A percentile compares a stretch with the other conserved stretches of the same genome.
Evolutionary conservation across 2,888 invertebrate species (phyloP).

Genomic region (Trichogramma dendrolimi): DNA sequence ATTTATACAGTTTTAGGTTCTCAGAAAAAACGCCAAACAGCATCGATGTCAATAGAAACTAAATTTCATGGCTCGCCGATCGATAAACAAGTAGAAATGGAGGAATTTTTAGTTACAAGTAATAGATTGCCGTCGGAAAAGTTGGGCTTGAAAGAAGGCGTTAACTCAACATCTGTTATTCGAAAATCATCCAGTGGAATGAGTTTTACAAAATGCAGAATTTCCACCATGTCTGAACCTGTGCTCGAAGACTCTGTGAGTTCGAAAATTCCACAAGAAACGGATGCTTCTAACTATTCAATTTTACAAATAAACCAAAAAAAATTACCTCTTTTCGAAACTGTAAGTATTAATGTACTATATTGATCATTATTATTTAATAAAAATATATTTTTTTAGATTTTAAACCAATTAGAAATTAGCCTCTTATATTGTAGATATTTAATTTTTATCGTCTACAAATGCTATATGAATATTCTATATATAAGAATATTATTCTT

Average conservation of each 20-base stretch:
- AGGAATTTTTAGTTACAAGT: slow-evolving; percentile 54
- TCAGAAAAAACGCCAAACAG: slow-evolving; percentile 53
- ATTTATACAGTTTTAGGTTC: slow-evolving; percentile 42
- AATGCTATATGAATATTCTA: too few species aligned
- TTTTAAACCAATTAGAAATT: too few species aligned
- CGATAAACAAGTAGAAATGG: slow-evolving; percentile 54
- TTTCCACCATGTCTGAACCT: slow-evolving; percentile 55
- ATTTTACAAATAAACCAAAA: slow-evolving; percentile 49
- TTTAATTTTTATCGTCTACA: too few species aligned
- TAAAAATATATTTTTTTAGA: too few species aligned
- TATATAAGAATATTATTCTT: too few species aligned
- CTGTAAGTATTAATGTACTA: slow-evolving; percentile 35
- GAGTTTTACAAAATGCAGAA: slow-evolving; percentile 69
- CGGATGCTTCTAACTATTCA: slow-evolving; percentile 58
- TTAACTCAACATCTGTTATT: slow-evolving; percentile 36
- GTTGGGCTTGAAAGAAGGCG: slow-evolving; percentile 41
- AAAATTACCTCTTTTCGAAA: slow-evolving; percentile 48
- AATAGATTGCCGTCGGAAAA: slow-evolving; percentile 55
- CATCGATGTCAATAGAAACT: slow-evolving; percentile 53
- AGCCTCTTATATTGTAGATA: too few species aligned
- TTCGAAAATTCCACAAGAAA: slow-evolving; percentile 58
- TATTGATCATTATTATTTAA: too few species aligned
- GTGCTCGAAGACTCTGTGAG: slow-evolving; percentile 57
- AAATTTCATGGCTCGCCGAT: slow-evolving; percentile 31
- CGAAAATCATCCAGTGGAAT: slow-evolving; percentile 57